Conservation (phyloP, 1,140 invertebrate genomes). For the Drosophila ficusphila region DNA sequence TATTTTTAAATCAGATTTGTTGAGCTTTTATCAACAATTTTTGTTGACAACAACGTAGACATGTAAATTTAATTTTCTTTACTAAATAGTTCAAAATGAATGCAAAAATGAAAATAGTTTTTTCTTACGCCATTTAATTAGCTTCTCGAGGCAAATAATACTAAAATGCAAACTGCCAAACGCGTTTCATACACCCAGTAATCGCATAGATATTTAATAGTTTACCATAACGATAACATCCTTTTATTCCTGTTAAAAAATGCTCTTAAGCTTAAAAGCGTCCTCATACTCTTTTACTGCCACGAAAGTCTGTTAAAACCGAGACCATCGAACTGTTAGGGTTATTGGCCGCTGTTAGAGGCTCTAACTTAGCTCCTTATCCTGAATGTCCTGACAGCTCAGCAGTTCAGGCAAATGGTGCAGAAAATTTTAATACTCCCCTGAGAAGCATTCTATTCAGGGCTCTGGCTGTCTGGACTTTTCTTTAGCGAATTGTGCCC, state of each 20-base stretch:
- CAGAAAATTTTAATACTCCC: conserved; percentile 78
- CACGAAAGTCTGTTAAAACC: background rate
- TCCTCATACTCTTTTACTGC: background rate
- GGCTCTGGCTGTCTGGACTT: conserved; percentile 31
- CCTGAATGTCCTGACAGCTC: conserved; percentile 13
- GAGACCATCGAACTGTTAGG: conserved; percentile 15
- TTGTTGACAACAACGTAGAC: too few relatives aligned
- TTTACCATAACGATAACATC: background rate
- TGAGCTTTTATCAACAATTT: too few relatives aligned
- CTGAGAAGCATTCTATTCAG: conserved; percentile 60
- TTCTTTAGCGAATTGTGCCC: conserved; percentile 15
- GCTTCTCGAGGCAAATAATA: too few relatives aligned
- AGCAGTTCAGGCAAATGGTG: conserved; percentile 58
- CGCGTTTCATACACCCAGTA: too few relatives aligned
- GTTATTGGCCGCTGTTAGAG: conserved; percentile 41
- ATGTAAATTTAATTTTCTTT: too few relatives aligned
- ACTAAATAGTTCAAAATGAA: too few relatives aligned
- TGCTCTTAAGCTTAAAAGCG: background rate
- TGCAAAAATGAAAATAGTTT: too few relatives aligned
- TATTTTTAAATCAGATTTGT: too few relatives aligned
- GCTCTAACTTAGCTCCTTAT: background rate
- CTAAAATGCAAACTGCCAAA: too few relatives aligned
- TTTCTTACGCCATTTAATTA: too few relatives aligned
- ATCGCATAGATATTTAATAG: background rate
- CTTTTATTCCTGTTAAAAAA: background rate